Evolutionary conservation across 2,888 invertebrate species (phyloP).

Genomic region (Meandrusa payeni): DNA sequence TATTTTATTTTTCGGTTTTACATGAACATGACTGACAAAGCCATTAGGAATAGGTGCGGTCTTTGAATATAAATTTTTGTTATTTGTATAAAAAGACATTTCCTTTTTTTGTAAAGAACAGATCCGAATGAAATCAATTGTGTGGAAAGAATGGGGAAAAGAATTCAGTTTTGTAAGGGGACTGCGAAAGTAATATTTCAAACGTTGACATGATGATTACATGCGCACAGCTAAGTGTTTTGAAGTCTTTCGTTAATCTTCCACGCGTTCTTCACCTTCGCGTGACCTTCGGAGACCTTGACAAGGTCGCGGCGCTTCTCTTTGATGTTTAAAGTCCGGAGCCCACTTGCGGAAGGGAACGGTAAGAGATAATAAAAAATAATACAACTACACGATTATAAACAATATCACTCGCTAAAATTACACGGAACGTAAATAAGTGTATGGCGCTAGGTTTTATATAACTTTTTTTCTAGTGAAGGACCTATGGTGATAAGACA

Average conservation of each 20-base stretch:
- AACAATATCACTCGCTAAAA: no score
- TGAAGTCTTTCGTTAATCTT: slow-evolving; percentile 57
- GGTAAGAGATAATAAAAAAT: no score
- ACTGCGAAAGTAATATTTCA: slow-evolving; percentile 53
- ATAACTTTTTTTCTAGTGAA: no score
- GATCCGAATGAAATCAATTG: slow-evolving; percentile 38
- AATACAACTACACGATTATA: no score
- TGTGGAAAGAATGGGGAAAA: slow-evolving; percentile 40
- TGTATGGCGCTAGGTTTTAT: no score
- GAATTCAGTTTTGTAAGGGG: slow-evolving; percentile 35
- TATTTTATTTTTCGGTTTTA: slow-evolving; percentile 51
- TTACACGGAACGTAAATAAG: no score
- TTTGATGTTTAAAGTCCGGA: slow-evolving; percentile 31
- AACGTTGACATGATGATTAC: slow-evolving; percentile 67
- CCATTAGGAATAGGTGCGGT: slow-evolving; percentile 55
- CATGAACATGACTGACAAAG: slow-evolving; percentile 46
- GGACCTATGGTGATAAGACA: no score
- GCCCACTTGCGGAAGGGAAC: no score
- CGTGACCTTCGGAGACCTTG: slow-evolving; percentile 39
- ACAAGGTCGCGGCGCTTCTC: slow-evolving; percentile 16
- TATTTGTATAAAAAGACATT: slow-evolving; percentile 58
- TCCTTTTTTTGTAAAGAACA: slow-evolving; percentile 26
- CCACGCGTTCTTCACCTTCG: slow-evolving; percentile 62
- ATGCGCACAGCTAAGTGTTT: slow-evolving; percentile 45
- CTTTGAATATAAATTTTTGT: slow-evolving; percentile 44